phyloP scores from a whole-genome alignment of 2,888 invertebrate species.

The Gymnocheta viridis region DNA sequence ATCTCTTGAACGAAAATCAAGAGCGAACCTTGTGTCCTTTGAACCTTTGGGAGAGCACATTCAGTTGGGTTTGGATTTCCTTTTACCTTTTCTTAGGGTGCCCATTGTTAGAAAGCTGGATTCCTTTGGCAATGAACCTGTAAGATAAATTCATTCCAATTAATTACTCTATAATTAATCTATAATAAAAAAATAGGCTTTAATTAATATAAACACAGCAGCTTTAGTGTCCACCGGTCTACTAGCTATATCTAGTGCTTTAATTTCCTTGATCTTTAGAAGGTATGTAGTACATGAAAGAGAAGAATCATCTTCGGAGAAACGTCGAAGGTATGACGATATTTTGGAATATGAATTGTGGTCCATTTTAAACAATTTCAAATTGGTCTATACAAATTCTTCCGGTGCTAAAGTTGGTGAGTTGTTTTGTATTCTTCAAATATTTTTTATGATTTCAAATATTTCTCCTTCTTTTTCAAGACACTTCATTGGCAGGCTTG shows the following conservation, averaged over 20 bases:
- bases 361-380: conserved; percentile 74
- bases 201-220: conserved; percentile 76
- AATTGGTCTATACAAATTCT: conserved; percentile 76
- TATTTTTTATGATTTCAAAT: background rate
- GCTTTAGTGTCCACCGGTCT: conserved; percentile 75
- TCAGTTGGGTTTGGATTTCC: conserved; percentile 75
- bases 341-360: conserved; percentile 49
- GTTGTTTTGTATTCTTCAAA: conserved; percentile 30
- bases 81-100: conserved; percentile 76
- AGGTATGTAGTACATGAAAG: conserved; percentile 12
- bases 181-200: conserved; percentile 70
- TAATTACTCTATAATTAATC: background rate
- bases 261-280: conserved; percentile 64
- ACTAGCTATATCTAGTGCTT: conserved; percentile 72
- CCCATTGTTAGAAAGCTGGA: conserved; percentile 71
- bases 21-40: conserved; percentile 72
- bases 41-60: conserved; percentile 74
- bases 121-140: conserved; percentile 65
- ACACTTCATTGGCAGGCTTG: conserved; percentile 74
- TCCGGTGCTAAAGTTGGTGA: conserved; percentile 75
- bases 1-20: conserved; percentile 45
- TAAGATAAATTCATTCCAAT: conserved; percentile 29
- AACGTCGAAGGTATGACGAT: conserved; percentile 40
- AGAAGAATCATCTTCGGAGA: conserved; percentile 14
- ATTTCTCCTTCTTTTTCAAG: conserved; percentile 67